phyloP scores from a whole-genome alignment of 2,888 invertebrate genomes.

The Caenorhabditis panamensis region DNA sequence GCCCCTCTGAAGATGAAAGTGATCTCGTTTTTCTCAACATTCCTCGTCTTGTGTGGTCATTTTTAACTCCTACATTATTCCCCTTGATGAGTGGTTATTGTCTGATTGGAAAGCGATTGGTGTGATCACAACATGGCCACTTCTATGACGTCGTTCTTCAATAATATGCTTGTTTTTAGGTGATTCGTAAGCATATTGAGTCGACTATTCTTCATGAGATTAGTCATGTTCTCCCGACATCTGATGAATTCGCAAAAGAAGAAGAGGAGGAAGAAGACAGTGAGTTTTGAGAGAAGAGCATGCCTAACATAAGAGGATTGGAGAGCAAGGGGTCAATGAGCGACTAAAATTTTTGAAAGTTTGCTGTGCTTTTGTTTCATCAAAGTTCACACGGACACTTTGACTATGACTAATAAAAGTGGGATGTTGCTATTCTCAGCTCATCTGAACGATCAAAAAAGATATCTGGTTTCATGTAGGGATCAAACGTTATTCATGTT shows the following conservation, averaged over 20 bases:
- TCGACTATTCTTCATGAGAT: constrained; percentile 81
- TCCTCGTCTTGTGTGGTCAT: constrained; percentile 54
- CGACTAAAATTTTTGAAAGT: constrained; percentile 2
- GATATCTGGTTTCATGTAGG: too few species aligned
- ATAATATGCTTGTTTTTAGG: constrained; percentile 71
- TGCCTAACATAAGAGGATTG: not conserved
- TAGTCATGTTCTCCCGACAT: constrained; percentile 81
- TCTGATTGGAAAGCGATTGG: constrained; percentile 59
- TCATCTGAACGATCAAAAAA: too few species aligned
- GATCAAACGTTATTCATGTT: constrained; percentile 26
- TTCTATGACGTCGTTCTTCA: constrained; percentile 16
- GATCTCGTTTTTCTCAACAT: constrained; percentile 16
- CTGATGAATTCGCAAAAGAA: constrained; percentile 81
- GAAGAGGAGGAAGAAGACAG: constrained; percentile 80
- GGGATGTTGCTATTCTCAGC: not conserved
- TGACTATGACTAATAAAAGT: constrained; percentile 36
- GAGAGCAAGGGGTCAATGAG: constrained; percentile 7
- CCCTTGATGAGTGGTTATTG: constrained; percentile 62
- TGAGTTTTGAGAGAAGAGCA: constrained; percentile 31
- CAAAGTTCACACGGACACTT: constrained; percentile 21
- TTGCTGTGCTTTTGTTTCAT: constrained; percentile 8
- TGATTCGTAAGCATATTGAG: constrained; percentile 81
- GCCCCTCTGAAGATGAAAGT: constrained; percentile 32
- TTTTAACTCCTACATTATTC: constrained; percentile 61
- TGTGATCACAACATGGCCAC: constrained; percentile 34